These are phyloP conservation scores for Drosophila formosana DNA, from an alignment of 2,888 invertebrate species.

Conservation along the genomic window DNA sequence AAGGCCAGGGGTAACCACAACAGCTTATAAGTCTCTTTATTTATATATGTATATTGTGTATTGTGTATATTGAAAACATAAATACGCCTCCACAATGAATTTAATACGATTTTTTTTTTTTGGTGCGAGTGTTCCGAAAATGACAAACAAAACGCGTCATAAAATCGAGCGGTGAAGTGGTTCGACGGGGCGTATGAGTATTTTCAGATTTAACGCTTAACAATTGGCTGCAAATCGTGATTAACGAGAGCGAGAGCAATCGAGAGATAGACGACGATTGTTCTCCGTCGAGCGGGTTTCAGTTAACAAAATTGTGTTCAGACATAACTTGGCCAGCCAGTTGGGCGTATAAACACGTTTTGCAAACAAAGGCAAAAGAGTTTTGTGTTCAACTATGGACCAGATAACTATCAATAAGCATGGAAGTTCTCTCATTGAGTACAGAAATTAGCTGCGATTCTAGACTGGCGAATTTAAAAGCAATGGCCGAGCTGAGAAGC, in stretches of 20 bases:
- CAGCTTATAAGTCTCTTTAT: constrained; percentile 36
- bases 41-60: constrained; percentile 23
- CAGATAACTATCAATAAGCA: constrained; percentile 34
- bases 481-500: not conserved
- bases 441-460: not conserved
- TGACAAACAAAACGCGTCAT: constrained; percentile 41
- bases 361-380: constrained; percentile 56
- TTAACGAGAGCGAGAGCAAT: constrained; percentile 51
- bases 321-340: constrained; percentile 43
- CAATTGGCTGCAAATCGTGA: constrained; percentile 68
- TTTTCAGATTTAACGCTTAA: constrained; percentile 41
- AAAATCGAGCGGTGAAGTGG: constrained; percentile 29
- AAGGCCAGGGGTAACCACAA: constrained; percentile 69
- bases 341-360: constrained; percentile 73
- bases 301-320: constrained; percentile 9
- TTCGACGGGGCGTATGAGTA: constrained; percentile 21
- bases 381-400: constrained; percentile 51
- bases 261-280: constrained; percentile 61
- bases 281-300: constrained; percentile 51
- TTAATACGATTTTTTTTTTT: constrained; percentile 19
- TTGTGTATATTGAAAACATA: constrained; percentile 14
- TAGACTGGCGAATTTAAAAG: not conserved
- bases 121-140: constrained; percentile 41
- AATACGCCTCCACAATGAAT: constrained; percentile 52
- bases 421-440: constrained; percentile 13